A percentile compares a stretch with the other conserved stretches of the same genome.
Conservation (phyloP, 2,113 vertebrate genomes). For the Lontra canadensis region DNA sequence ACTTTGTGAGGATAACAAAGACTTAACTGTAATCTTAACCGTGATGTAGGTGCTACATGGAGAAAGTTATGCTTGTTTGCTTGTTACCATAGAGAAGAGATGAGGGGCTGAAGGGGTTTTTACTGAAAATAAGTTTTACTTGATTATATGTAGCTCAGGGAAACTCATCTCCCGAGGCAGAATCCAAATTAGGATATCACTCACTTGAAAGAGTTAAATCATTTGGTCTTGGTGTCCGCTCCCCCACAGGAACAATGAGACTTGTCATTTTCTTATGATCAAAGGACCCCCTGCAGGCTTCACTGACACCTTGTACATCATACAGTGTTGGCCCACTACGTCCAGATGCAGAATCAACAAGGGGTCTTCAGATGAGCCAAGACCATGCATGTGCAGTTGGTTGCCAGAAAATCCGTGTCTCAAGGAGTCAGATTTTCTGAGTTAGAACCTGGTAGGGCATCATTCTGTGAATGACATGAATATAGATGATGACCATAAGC, state of each 20-base stretch:
- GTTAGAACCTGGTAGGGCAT: not conserved
- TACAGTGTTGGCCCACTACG: not conserved
- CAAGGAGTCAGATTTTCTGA: not conserved
- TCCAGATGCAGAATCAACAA: slow-evolving; percentile 57
- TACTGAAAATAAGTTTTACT: not conserved
- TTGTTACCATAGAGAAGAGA: not conserved
- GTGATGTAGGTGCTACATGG: not conserved
- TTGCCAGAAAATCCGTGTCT: not conserved
- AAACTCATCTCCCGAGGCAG: not conserved
- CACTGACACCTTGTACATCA: slow-evolving; percentile 65
- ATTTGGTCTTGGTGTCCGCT: not conserved
- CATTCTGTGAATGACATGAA: slow-evolving; percentile 14
- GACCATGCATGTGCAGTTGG: not conserved
- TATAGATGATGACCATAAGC: not conserved
- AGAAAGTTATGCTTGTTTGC: not conserved
- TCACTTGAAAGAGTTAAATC: slow-evolving; percentile 1
- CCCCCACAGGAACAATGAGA: not conserved
- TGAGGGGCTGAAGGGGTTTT: not conserved
- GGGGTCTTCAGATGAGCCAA: slow-evolving; percentile 42
- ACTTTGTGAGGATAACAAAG: not conserved
- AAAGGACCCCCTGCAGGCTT: not conserved
- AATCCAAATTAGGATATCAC: not conserved
- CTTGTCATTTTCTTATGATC: not conserved
- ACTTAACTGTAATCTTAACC: not conserved
- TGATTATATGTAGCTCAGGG: not conserved